Evolutionary conservation across 1,140 invertebrate genomes (phyloP).

Genomic region (Brachionus plicatilis): DNA sequence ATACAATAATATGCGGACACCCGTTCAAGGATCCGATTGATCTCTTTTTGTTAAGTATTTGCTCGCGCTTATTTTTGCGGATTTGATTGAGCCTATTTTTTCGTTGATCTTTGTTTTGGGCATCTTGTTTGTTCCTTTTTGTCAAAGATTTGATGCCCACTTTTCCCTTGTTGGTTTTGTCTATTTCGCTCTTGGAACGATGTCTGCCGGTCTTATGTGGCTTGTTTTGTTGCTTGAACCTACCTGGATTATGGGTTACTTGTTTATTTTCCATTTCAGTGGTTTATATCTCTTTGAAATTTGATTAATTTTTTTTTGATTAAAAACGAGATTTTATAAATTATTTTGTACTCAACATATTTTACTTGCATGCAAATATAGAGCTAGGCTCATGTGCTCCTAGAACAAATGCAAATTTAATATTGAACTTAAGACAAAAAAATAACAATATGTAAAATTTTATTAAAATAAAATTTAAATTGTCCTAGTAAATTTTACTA

Average conservation of each 20-base stretch:
- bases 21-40: slow-evolving; percentile 15
- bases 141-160: slow-evolving; percentile 14
- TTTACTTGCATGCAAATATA: neutral
- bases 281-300: slow-evolving; percentile 4
- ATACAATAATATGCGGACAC: slow-evolving; percentile 26
- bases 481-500: neutral
- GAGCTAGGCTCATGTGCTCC: neutral
- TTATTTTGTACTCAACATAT: neutral
- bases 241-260: slow-evolving; percentile 9
- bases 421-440: slow-evolving; percentile 44
- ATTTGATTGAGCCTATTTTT: slow-evolving; percentile 26
- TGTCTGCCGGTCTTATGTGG: slow-evolving; percentile 33
- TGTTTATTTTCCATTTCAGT: slow-evolving; percentile 16
- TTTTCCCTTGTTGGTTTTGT: slow-evolving; percentile 25
- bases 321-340: neutral
- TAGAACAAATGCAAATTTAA: neutral
- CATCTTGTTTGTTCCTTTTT: neutral
- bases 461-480: neutral
- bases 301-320: neutral
- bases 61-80: neutral
- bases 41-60: slow-evolving; percentile 37
- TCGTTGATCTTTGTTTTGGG: neutral
- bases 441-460: neutral
- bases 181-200: slow-evolving; percentile 37
- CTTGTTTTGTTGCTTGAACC: slow-evolving; percentile 40